These are phyloP conservation scores for Meteorus sp. DNA, from an alignment of 1,140 invertebrate genomes.

Conservation along the genomic window DNA sequence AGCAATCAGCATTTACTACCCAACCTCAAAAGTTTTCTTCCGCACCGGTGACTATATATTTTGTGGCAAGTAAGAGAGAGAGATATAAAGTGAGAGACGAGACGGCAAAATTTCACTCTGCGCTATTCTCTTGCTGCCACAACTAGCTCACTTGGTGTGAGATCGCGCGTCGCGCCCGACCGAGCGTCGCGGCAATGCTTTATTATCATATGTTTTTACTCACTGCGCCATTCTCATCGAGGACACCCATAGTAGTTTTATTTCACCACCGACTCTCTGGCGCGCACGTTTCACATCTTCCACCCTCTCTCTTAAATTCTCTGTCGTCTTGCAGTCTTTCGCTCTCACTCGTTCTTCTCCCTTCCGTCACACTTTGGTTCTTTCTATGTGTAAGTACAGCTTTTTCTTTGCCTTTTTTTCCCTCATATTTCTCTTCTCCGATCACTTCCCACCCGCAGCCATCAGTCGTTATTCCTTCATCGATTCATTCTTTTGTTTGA, in stretches of 20 bases:
- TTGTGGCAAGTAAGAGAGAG: neutral
- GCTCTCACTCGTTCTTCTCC: neutral
- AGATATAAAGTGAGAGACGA: neutral
- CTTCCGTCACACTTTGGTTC: slow-evolving; percentile 1
- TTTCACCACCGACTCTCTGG: slow-evolving; percentile 12
- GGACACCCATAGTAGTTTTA: slow-evolving; percentile 31
- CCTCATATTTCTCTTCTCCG: neutral
- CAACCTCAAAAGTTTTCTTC: slow-evolving; percentile 42
- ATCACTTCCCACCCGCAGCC: neutral
- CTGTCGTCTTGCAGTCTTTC: neutral
- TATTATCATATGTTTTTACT: slow-evolving; percentile 53
- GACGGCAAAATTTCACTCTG: no score
- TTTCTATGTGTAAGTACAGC: neutral
- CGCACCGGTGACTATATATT: neutral
- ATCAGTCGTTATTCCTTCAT: slow-evolving; percentile 28
- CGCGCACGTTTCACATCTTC: neutral
- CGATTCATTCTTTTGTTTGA: no score
- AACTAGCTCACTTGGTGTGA: neutral
- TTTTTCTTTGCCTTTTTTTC: neutral
- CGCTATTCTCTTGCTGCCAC: no score
- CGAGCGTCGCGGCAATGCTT: slow-evolving; percentile 37
- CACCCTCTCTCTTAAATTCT: slow-evolving; percentile 15
- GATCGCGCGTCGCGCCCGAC: slow-evolving; percentile 10
- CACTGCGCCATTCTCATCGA: slow-evolving; percentile 38
- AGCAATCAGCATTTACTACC: slow-evolving; percentile 52